These are phyloP conservation scores for Lepus townsendii DNA, from an alignment of 2,797 vertebrate genomes.

Conservation along the genomic window DNA sequence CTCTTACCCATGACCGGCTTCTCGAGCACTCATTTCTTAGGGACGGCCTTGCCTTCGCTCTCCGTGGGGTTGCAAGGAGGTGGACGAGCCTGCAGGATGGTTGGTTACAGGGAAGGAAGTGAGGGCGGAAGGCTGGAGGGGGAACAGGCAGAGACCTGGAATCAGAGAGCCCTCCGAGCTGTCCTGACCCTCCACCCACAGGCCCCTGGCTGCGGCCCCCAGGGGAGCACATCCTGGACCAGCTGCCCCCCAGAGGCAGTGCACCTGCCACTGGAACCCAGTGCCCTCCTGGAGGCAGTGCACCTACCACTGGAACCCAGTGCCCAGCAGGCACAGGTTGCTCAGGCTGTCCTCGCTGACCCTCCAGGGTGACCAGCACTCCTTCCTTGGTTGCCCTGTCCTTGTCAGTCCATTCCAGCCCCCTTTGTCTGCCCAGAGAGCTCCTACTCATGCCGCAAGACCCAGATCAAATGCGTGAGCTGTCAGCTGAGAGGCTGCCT, in stretches of 20 bases:
- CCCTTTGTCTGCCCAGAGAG: not conserved
- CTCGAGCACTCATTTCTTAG: not conserved
- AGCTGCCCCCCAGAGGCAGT: too few relatives aligned
- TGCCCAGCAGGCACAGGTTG: accelerated
- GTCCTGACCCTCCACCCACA: not conserved
- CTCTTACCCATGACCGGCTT: not conserved
- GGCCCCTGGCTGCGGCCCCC: not conserved
- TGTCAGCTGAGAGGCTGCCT: too few relatives aligned
- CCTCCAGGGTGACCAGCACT: not conserved
- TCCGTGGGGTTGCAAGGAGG: accelerated
- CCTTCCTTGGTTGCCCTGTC: not conserved
- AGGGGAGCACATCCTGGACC: not conserved
- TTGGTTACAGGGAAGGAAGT: not conserved
- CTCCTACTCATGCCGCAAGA: not conserved
- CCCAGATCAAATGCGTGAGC: not conserved
- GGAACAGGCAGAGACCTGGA: not conserved
- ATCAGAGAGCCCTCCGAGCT: accelerated
- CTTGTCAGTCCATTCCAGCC: not conserved
- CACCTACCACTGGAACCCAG: too few relatives aligned
- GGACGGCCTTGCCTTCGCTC: not conserved
- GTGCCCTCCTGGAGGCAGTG: too few relatives aligned
- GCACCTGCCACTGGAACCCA: too few relatives aligned
- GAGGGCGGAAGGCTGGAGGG: accelerated
- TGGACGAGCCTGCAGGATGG: not conserved
- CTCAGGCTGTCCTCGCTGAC: not conserved